These are phyloP conservation scores for Eurytoma californica DNA, from an alignment of 2,888 invertebrate genomes.

Conservation along the genomic window DNA sequence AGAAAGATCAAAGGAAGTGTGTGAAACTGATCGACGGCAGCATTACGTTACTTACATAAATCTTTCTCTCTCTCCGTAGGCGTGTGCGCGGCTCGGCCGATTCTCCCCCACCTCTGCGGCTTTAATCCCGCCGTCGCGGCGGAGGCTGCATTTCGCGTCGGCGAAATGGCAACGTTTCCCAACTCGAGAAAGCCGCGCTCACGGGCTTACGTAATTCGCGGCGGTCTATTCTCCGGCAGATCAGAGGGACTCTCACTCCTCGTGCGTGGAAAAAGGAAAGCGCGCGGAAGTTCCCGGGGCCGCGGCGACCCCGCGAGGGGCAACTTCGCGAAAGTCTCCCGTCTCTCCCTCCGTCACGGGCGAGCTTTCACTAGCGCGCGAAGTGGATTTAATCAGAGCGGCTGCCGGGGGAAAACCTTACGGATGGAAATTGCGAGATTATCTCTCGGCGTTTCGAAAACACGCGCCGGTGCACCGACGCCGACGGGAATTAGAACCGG, in stretches of 20 bases:
- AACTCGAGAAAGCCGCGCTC: slow-evolving; percentile 47
- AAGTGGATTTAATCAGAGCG: slow-evolving; percentile 20
- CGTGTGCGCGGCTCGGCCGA: too few relatives aligned
- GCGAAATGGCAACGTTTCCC: slow-evolving; percentile 51
- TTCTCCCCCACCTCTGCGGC: too few relatives aligned
- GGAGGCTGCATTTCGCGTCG: slow-evolving; percentile 19
- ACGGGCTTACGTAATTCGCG: slow-evolving; percentile 41
- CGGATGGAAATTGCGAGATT: slow-evolving; percentile 10
- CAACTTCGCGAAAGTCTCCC: slow-evolving; percentile 20
- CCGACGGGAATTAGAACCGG: too few relatives aligned
- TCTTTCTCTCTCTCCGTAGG: neutral
- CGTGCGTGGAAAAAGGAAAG: slow-evolving; percentile 4
- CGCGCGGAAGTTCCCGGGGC: slow-evolving; percentile 9
- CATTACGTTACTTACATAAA: slow-evolving; percentile 38
- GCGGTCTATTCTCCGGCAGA: slow-evolving; percentile 38
- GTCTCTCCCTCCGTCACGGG: too few relatives aligned
- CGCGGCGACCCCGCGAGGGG: neutral
- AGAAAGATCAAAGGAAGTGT: neutral
- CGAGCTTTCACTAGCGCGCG: neutral
- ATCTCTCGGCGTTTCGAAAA: slow-evolving; percentile 2
- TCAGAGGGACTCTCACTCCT: slow-evolving; percentile 3
- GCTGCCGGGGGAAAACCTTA: neutral
- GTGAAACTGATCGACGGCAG: neutral
- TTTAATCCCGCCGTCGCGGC: neutral
- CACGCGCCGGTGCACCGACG: neutral